Base-by-base conservation (phyloP, 2,888 invertebrate species). In the Ferdinandea cuprea region DNA sequence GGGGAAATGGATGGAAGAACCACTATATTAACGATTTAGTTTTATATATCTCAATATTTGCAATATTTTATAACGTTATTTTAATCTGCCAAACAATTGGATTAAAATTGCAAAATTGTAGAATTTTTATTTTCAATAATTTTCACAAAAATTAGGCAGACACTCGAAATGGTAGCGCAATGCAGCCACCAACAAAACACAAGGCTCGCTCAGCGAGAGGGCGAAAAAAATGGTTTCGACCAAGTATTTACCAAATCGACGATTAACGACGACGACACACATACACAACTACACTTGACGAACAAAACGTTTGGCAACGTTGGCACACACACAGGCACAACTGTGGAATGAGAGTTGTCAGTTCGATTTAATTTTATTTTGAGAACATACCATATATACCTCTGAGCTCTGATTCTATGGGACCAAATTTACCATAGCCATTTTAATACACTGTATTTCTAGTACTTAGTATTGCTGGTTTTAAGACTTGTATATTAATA, bases 211-310 rank as follows among this genome's bases (percentile, higher is more conserved):
- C 77, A 52, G 68, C 52, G 56, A 83, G 72, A 83, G 77, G 83
- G 83, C 72, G 44, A 72, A 42, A 71, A n/a, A 46, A 72, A 83
- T 83, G 77, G 77, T 35, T 61, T 78, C 83, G 83, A 83, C 83
- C 73, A 83, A 71, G 61, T 71, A 80, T 80, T 80, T 80, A 80
- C 69, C 71, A 78, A 78, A 61, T 77, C 65, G 77, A 81, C 76
- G 69, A 71, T 37, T 56, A 65, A 71, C 30, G 66, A 42, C 44
- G 42, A 42, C 42, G 19, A 83, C 40, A 40, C 37, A 37, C 11
- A 37, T 25, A 37, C 37, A 13, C 15, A 11, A 32, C 32, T 9
- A 32, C 30, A 72, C 35, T 4, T 35, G 72, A 37, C 28, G 46
- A 19, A 35, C 2, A 50, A 37, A 48, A 50, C 48, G 69, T 15